phyloP scores from a whole-genome alignment of 2,888 invertebrate genomes.

The Acronicta leporina region DNA sequence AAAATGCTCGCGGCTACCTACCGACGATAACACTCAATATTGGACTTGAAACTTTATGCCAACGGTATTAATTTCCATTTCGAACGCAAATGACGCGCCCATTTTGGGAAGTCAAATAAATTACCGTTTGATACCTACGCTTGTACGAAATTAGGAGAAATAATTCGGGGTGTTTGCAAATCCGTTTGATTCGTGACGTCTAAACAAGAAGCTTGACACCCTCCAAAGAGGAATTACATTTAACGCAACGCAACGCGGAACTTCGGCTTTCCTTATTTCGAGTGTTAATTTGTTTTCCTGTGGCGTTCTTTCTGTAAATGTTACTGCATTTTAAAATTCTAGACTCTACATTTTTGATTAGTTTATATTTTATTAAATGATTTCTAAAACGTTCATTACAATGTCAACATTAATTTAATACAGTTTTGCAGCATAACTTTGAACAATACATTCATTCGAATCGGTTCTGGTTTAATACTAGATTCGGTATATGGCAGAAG shows the following conservation, averaged over 20 bases:
- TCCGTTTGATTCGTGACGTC: conserved; percentile 48
- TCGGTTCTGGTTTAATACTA: conserved; percentile 18
- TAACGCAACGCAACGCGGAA: conserved; percentile 32
- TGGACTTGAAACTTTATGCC: conserved; percentile 37
- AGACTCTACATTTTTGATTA: conserved; percentile 43
- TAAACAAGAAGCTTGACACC: conserved; percentile 39
- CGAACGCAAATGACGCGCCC: conserved; percentile 48
- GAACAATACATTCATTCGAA: background rate
- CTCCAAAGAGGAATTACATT: conserved; percentile 49
- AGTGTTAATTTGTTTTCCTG: conserved; percentile 54
- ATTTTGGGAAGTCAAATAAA: conserved; percentile 56
- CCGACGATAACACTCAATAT: conserved; percentile 30
- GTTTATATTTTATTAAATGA: conserved; percentile 33
- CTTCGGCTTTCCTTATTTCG: conserved; percentile 46
- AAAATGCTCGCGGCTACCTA: conserved; percentile 64
- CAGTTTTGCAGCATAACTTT: background rate
- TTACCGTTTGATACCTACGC: conserved; percentile 32
- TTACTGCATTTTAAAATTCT: conserved; percentile 43
- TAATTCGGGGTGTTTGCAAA: conserved; percentile 29
- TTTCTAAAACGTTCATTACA: conserved; percentile 2
- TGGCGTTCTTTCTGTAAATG: conserved; percentile 44
- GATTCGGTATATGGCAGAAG: conserved; percentile 21
- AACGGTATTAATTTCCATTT: conserved; percentile 44
- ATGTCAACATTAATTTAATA: conserved; percentile 1
- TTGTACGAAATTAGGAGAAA: conserved; percentile 36